Evolutionary conservation across 2,113 vertebrate genomes (phyloP), one percentile per base, ranked within the genome.

Genomic region (Mohoua ochrocephala): DNA sequence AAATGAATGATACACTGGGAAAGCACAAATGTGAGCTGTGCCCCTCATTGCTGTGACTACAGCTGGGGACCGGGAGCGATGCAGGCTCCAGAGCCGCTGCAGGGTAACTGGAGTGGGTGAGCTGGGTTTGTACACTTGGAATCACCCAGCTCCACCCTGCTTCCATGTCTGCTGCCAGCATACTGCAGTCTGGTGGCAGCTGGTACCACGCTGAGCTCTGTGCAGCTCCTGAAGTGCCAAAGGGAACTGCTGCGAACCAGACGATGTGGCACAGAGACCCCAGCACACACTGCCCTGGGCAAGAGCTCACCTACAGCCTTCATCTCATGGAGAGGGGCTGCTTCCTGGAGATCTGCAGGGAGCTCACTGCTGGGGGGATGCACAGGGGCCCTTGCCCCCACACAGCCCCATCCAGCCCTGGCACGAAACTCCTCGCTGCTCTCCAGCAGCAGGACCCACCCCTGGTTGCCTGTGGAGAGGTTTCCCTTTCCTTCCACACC

Each of bases 251-350:
- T 35, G 61, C 35, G 19, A 15, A 39, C 3, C 42, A 31, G 59
- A 18, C 0, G 49, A 60, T 0, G 2, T 1, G 27, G 69, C 37
- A 41, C 14, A 20, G 74, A 60, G 50, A 42, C 23, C 3, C 3
- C 53, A 31, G 77, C 33, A 12, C 2, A 10, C 33, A 0, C 47
- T 22, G 79, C 63, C 83, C 44, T 15, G 41, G 13, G 53, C 68
- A 19, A 24, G 0, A 37, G 54, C 63, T 56, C 87, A 8, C 57
- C 79, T 1, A 5, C 57, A 49, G 84, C 80, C 87, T 19, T 39
- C 35, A 3, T 7, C 53, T 17, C 19, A 13, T 0, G 1, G 0
- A 39, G 18, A 41, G 21, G n/a, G 16, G 56, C 47, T 9, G 71
- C 42, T 52, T 2, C 10, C 37, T 19, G 4, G 17, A n/a, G 54